Conservation (phyloP, 2,797 vertebrate genomes). For the Rhabdomys pumilio region DNA sequence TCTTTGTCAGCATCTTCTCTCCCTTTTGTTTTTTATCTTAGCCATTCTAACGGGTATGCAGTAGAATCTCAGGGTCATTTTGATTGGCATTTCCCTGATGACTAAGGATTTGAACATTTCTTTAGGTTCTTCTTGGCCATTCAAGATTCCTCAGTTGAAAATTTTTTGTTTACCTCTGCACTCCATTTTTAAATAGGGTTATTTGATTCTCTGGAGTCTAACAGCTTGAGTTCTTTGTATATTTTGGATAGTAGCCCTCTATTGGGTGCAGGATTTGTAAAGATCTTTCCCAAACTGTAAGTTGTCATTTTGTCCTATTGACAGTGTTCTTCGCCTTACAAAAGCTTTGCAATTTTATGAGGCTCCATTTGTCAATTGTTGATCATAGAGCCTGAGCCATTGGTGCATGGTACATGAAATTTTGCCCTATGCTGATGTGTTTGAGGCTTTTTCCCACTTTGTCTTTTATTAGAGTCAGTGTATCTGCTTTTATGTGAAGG, state of each 20-base stretch:
- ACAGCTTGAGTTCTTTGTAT: neutral
- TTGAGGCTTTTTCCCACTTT: neutral
- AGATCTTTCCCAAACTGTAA: neutral
- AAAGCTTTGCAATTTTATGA: neutral
- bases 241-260: neutral
- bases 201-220: neutral
- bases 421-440: neutral
- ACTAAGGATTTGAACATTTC: neutral
- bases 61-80: neutral
- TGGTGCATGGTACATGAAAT: neutral
- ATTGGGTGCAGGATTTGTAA: neutral
- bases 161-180: neutral
- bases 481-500: neutral
- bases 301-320: neutral
- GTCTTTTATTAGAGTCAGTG: neutral
- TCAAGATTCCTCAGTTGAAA: neutral
- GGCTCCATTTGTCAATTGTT: neutral
- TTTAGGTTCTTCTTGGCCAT: neutral
- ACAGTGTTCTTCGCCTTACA: neutral
- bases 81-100: neutral
- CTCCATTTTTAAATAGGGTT: neutral
- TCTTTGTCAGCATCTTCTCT: neutral
- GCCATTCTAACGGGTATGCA: neutral
- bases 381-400: neutral
- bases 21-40: neutral